Base-by-base conservation (phyloP, 2,113 vertebrate genomes). In the Odobenus rosmarus region DNA sequence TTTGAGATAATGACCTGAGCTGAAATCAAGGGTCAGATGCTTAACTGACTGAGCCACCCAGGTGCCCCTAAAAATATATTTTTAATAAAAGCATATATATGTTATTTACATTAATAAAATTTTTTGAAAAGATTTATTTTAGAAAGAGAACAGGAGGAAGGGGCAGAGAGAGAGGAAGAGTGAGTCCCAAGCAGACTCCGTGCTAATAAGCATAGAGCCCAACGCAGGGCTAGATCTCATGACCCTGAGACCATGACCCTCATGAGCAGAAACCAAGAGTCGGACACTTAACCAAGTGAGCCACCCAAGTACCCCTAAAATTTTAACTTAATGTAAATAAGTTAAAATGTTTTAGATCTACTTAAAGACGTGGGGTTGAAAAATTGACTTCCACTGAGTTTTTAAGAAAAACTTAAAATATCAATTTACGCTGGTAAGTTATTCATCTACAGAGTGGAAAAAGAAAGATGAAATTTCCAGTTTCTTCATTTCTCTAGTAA, bases 371-470 rank as follows among this genome's bases (percentile, higher is more conserved):
- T 14, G 71, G 12, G 3, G n/a, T 13, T 53, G 36, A 81, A 86
- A 31, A 67, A 83, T 0, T 85, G 62, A 77, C 42, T 71, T 89
- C 16, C 23, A 71, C 0, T 89, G 23, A 62, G 9, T 53, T 94
- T 87, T 51, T 24, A 96, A 92, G 31, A 71, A 95, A 95, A 91
- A 46, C 3, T 88, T 24, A 82, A 95, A 93, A 49, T 55, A 71
- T 15, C 16, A 82, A 14, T 49, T 53, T 67, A 77, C 26, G 39
- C 28, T 80, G 14, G 10, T 62, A 91, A 88, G 2, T 46, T 46
- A 11, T 12, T 59, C 42, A 49, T 49, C 39, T 36, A 81, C 31
- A 53, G 26, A 77, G 42, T 6, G 31, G 13, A n/a, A 92, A 92
- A 79, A 61, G 10, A 71, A 96, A 69, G 36, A 76, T 13, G 18